Evolutionary conservation across 2,888 invertebrate genomes (phyloP).

Genomic region (Sturmia bella): DNA sequence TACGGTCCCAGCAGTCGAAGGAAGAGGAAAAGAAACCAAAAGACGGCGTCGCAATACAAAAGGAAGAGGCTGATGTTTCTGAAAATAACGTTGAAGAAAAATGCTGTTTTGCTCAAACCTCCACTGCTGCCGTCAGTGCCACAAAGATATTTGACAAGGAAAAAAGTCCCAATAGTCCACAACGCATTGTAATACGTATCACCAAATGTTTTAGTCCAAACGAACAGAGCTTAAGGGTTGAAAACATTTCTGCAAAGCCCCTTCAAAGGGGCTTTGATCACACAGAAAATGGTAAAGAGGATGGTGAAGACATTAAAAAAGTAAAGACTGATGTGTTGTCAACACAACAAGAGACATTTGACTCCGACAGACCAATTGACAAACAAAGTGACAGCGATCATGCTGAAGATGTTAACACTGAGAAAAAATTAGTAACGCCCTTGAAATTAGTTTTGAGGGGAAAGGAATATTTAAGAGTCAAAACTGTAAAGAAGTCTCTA

Average conservation of each 20-base stretch:
- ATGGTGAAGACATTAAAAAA: not conserved
- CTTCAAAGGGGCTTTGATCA: not conserved
- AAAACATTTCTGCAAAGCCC: constrained; percentile 18
- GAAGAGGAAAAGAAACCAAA: not conserved
- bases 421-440: not conserved
- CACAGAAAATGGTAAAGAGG: not conserved
- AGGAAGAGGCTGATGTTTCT: not conserved
- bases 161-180: not conserved
- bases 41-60: not conserved
- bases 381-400: not conserved
- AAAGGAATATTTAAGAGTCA: not conserved
- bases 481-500: not conserved
- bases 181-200: constrained; percentile 48
- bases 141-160: not conserved
- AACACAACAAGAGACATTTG: not conserved
- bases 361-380: not conserved
- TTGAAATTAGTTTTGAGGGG: not conserved
- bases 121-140: not conserved
- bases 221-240: constrained; percentile 3
- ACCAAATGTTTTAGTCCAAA: constrained; percentile 33
- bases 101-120: not conserved
- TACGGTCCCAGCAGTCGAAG: not conserved
- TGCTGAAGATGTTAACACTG: not conserved
- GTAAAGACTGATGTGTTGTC: not conserved
- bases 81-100: not conserved